Conservation (phyloP, 2,888 invertebrate species). For the Magallana nippona region DNA sequence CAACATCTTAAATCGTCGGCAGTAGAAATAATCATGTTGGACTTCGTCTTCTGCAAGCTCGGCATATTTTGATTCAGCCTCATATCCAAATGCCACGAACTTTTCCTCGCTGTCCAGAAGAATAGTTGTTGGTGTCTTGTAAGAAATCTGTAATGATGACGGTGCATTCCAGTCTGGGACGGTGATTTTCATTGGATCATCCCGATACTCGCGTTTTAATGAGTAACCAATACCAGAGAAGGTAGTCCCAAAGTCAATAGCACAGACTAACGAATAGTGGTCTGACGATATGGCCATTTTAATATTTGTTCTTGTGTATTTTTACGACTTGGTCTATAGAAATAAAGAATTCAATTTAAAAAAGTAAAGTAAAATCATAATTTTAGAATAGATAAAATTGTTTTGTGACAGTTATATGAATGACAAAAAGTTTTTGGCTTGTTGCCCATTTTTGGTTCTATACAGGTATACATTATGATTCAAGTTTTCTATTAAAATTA, state of each 20-base stretch:
- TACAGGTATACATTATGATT: too few species aligned
- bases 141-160: conserved; percentile 7
- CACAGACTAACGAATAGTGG: conserved; percentile 1
- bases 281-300: neutral
- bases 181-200: conserved; percentile 19
- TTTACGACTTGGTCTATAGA: too few species aligned
- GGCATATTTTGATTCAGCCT: conserved; percentile 49
- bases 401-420: too few species aligned
- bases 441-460: too few species aligned
- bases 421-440: too few species aligned
- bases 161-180: conserved; percentile 36
- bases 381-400: too few species aligned
- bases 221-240: conserved; percentile 32
- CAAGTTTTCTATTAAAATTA: too few species aligned
- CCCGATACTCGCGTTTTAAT: conserved; percentile 16
- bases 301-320: too few species aligned
- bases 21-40: conserved; percentile 44
- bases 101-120: neutral
- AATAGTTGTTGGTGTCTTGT: conserved; percentile 42
- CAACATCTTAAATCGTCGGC: conserved; percentile 51
- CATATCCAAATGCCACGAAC: conserved; percentile 49
- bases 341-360: too few species aligned
- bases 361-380: too few species aligned
- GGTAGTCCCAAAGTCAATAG: conserved; percentile 44
- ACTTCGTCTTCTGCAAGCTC: conserved; percentile 47